Evolutionary conservation across 2,888 invertebrate species (phyloP).

Genomic region (Dione vanillae): DNA sequence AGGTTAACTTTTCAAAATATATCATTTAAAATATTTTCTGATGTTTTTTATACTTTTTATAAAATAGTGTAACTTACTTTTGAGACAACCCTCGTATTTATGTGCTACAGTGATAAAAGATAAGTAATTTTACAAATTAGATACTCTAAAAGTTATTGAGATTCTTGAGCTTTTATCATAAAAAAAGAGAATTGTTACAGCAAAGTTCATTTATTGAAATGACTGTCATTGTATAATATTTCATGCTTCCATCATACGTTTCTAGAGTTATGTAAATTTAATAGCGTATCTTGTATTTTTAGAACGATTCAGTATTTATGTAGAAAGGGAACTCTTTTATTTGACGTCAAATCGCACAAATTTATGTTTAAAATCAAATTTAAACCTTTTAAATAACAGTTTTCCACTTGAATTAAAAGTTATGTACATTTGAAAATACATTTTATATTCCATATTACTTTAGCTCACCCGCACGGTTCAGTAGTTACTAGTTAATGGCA

Average conservation of each 20-base stretch:
- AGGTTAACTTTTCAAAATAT: too few relatives aligned
- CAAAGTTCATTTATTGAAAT: slow-evolving; percentile 15
- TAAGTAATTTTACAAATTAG: too few relatives aligned
- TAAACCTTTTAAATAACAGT: neutral
- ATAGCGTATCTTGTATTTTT: slow-evolving; percentile 9
- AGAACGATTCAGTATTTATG: slow-evolving; percentile 2
- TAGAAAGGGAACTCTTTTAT: neutral
- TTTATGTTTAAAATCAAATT: too few relatives aligned
- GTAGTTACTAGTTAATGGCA: neutral
- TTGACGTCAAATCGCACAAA: neutral
- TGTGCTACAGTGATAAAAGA: too few relatives aligned
- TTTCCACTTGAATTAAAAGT: neutral
- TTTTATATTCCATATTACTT: neutral
- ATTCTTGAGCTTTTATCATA: neutral
- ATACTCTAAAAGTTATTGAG: too few relatives aligned
- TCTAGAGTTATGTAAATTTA: slow-evolving; percentile 17
- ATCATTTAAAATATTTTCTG: too few relatives aligned
- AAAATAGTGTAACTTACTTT: too few relatives aligned
- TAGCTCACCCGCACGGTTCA: neutral
- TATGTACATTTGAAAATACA: neutral
- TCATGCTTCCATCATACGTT: neutral
- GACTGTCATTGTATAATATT: neutral
- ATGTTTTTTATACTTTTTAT: too few relatives aligned
- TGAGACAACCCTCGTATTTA: too few relatives aligned
- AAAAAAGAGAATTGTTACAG: neutral